Evolutionary conservation across 2,888 invertebrate genomes (phyloP).

Genomic region (Ophioninae sp.): DNA sequence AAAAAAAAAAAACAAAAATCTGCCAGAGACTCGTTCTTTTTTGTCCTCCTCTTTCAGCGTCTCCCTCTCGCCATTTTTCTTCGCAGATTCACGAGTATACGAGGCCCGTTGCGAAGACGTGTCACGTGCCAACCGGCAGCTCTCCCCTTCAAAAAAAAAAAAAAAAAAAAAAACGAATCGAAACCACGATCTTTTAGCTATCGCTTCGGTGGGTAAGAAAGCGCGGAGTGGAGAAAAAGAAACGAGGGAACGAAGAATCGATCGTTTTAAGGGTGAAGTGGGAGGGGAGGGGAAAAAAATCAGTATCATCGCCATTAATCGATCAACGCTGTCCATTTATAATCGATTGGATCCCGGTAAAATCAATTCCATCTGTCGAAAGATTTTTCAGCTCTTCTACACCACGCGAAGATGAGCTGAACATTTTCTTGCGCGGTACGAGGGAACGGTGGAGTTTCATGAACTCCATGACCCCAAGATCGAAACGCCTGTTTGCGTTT

Average conservation of each 20-base stretch:
- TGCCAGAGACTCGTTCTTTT: constrained; percentile 44
- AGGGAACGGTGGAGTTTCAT: constrained; percentile 48
- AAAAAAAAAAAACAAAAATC: constrained; percentile 41
- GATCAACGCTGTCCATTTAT: constrained; percentile 51
- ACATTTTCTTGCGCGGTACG: constrained; percentile 14
- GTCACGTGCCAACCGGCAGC: constrained; percentile 61
- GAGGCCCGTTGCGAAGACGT: constrained; percentile 31
- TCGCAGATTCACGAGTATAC: constrained; percentile 26
- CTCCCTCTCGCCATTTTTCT: constrained; percentile 30
- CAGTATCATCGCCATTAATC: constrained; percentile 60
- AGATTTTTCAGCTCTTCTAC: constrained; percentile 49
- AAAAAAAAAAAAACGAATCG: constrained; percentile 22
- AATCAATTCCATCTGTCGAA: constrained; percentile 55
- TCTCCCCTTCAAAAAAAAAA: constrained; percentile 48
- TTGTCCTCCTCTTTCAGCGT: constrained; percentile 37
- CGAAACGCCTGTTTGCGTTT: constrained; percentile 5
- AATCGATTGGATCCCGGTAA: constrained; percentile 53
- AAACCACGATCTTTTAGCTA: constrained; percentile 50
- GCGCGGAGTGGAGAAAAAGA: constrained; percentile 1
- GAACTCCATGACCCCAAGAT: constrained; percentile 61
- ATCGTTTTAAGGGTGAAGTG: constrained; percentile 11
- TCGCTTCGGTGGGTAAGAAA: constrained; percentile 15
- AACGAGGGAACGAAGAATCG: constrained; percentile 25
- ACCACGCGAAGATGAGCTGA: too few relatives aligned
- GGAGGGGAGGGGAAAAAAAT: constrained; percentile 38